Base-by-base conservation (phyloP, 2,797 vertebrate genomes). In the Glossophaga mutica region DNA sequence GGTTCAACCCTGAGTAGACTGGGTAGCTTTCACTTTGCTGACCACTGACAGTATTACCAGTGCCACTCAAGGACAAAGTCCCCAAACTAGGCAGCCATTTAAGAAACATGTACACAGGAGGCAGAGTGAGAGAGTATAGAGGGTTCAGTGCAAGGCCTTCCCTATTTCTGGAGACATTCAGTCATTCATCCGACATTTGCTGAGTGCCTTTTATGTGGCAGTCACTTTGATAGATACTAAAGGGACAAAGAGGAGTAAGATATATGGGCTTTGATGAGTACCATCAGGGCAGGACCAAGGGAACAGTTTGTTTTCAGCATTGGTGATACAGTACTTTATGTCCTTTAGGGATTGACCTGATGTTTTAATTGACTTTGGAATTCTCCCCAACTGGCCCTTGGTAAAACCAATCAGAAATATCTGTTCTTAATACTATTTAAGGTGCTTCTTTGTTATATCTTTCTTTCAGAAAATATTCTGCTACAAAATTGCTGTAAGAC, bases 71-170 rank as follows among this genome's bases (percentile, higher is more conserved):
- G 46, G 81, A 44, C 34, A 87, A 73, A 87, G 34, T 19, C 32
- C 34, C 32, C 91, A 92, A 95, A 15, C 26, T 79, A 70, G n/a
- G 65, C 11, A 97, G 65, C 37, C 48, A 68, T 79, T 94, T 95
- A 87, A 96, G 48, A 52, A 96, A 46, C 77, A 9, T 86, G 24
- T 74, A 48, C 32, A 83, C 6, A 83, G 29, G 7, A 90, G 34
- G 4, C 44, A 90, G 39, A 48, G 26, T 88, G 70, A 90, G 19
- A 87, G 29, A 88, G 29, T 34, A 46, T 29, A 18, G 32, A 65
- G 48, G 29, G 32, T 52, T 67, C 82, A 52, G 29, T 73, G 48
- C 42, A 83, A 94, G 79, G 59, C 26, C 39, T 92, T 93, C 5
- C 18, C 15, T 90, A 39, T 92, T 96, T 90, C 68, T 92, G 48